phyloP scores from a whole-genome alignment of 2,113 vertebrate species.

The Lagopus muta region DNA sequence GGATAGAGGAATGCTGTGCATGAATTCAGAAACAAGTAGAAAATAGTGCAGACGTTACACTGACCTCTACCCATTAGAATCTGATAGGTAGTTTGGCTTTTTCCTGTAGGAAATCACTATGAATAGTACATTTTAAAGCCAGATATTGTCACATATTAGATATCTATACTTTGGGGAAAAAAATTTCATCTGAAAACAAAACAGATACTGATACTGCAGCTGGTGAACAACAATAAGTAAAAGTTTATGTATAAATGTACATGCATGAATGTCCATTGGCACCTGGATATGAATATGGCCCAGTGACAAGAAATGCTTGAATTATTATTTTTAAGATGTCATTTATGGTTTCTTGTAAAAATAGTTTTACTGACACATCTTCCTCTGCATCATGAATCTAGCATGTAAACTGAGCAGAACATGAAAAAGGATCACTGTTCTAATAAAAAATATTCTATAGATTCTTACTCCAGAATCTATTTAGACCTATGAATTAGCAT shows the following conservation, averaged over 20 bases:
- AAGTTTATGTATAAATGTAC: background rate
- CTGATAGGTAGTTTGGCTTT: background rate
- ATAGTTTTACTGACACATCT: background rate
- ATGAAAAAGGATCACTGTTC: background rate
- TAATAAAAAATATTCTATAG: background rate
- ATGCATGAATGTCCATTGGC: background rate
- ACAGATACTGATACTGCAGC: background rate
- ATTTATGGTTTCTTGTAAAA: background rate
- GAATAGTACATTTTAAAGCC: background rate
- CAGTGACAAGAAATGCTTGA: background rate
- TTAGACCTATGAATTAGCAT: background rate
- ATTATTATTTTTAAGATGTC: background rate
- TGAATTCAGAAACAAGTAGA: conserved; percentile 17
- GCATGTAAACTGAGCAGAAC: background rate
- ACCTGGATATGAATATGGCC: background rate
- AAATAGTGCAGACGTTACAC: conserved; percentile 8
- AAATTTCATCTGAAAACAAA: background rate
- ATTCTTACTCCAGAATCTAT: background rate
- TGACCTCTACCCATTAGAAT: conserved; percentile 3
- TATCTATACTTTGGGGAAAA: background rate
- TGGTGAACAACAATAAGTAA: background rate
- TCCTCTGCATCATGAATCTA: background rate
- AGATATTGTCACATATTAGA: background rate
- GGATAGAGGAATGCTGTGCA: background rate
- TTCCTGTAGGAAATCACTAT: background rate